Conservation (phyloP, 2,888 invertebrate species). For the Coleophora flavipennella region DNA sequence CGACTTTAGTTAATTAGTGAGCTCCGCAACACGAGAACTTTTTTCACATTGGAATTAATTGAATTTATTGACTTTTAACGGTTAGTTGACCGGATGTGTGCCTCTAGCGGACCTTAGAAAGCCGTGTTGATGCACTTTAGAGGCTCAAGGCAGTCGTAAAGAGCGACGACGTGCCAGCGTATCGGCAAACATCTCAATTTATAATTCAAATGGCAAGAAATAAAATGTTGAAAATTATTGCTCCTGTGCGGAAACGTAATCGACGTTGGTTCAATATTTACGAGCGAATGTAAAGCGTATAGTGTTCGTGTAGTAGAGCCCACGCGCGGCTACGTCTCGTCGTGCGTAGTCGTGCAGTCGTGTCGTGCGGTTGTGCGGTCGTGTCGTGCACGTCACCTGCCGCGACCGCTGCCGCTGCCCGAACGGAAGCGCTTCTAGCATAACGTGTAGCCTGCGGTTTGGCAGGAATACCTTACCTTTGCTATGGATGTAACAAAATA, state of each 20-base stretch:
- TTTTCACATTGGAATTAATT: slow-evolving; percentile 19
- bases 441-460: too few species aligned
- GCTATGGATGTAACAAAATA: too few species aligned
- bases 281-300: slow-evolving; percentile 29
- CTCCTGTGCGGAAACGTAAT: slow-evolving; percentile 37
- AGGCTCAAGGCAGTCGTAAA: slow-evolving; percentile 46
- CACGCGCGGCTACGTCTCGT: slow-evolving; percentile 16
- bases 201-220: slow-evolving; percentile 37
- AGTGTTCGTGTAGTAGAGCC: slow-evolving; percentile 32
- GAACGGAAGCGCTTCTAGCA: too few species aligned
- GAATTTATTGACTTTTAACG: slow-evolving; percentile 26
- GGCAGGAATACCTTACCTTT: too few species aligned
- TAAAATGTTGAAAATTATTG: slow-evolving; percentile 43
- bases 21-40: slow-evolving; percentile 5
- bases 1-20: neutral
- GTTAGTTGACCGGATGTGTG: slow-evolving; percentile 56
- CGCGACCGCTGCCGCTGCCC: neutral
- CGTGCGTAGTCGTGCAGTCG: neutral
- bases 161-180: slow-evolving; percentile 22
- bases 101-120: slow-evolving; percentile 53
- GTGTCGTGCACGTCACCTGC: neutral
- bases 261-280: slow-evolving; percentile 37
- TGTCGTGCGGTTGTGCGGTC: slow-evolving; percentile 3
- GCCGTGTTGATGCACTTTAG: slow-evolving; percentile 35
- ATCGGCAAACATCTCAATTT: slow-evolving; percentile 47